These are phyloP conservation scores for Felis catus DNA, from an alignment of 2,113 vertebrate genomes.

Conservation along the genomic window DNA sequence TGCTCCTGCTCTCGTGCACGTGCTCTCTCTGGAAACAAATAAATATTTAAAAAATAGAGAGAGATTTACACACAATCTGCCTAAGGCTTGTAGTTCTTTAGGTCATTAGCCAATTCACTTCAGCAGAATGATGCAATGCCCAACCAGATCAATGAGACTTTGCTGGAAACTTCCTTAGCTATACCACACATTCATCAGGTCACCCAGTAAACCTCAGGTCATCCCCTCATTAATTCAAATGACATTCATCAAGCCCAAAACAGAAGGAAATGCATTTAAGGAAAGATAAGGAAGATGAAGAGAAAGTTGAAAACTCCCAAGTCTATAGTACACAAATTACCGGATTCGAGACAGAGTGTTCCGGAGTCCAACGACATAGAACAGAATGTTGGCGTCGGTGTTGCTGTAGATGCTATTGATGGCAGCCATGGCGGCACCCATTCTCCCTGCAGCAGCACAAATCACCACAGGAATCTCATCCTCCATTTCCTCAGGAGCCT, in stretches of 20 bases:
- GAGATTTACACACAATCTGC: neutral
- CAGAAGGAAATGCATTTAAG: neutral
- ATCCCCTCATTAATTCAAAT: neutral
- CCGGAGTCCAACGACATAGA: conserved; percentile 94
- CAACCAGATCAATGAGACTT: neutral
- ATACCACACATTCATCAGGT: neutral
- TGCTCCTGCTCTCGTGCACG: too few relatives aligned
- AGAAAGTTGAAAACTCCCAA: neutral
- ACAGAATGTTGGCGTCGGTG: conserved; percentile 90
- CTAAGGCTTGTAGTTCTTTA: neutral
- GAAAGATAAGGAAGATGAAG: neutral
- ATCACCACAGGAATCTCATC: conserved; percentile 93
- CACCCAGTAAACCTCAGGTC: neutral
- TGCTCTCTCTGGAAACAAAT: too few relatives aligned
- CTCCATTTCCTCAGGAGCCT: conserved; percentile 76
- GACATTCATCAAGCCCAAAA: neutral
- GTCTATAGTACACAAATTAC: conserved; percentile 75
- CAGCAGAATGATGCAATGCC: neutral
- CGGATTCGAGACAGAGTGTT: conserved; percentile 89
- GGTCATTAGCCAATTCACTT: neutral
- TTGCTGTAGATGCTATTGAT: conserved; percentile 96
- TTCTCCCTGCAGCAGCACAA: conserved; percentile 91
- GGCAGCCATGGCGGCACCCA: conserved; percentile 92
- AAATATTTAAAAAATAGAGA: too few relatives aligned
- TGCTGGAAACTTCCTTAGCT: neutral